Conservation (phyloP, 1,140 invertebrate species). For the Bombus polaris region DNA sequence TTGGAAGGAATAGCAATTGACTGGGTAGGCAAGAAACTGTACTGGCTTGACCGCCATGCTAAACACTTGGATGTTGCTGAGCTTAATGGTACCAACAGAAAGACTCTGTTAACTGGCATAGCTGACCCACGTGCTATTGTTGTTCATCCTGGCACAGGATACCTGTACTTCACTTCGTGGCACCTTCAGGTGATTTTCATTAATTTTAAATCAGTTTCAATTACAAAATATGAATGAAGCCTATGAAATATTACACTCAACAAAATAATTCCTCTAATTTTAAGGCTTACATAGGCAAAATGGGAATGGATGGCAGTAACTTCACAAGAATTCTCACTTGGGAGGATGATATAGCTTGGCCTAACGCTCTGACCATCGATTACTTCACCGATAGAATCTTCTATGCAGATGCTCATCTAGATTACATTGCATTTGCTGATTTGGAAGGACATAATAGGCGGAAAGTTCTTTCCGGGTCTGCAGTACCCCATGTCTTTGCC, state of each 20-base stretch:
- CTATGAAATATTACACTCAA: not conserved
- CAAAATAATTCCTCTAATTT: conserved; percentile 21
- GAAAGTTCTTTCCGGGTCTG: conserved; percentile 89
- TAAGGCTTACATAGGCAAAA: conserved; percentile 97
- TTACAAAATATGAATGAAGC: not conserved
- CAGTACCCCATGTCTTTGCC: conserved; percentile 97
- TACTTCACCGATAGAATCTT: conserved; percentile 97
- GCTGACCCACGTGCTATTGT: conserved; percentile 96
- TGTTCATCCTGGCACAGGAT: conserved; percentile 97
- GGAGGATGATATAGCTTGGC: conserved; percentile 98
- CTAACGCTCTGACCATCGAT: conserved; percentile 98
- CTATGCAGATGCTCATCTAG: conserved; percentile 99
- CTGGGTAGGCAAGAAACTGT: conserved; percentile 98
- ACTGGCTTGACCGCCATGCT: conserved; percentile 98
- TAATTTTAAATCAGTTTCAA: not conserved
- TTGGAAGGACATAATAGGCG: conserved; percentile 94
- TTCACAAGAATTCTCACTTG: conserved; percentile 94
- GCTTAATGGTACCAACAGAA: conserved; percentile 95
- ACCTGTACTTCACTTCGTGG: conserved; percentile 98
- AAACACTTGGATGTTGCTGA: conserved; percentile 97
- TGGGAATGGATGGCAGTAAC: conserved; percentile 98
- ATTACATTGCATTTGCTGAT: conserved; percentile 97
- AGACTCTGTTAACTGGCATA: conserved; percentile 93
- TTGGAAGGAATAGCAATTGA: conserved; percentile 98
- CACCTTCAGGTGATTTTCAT: conserved; percentile 86